A percentile compares a stretch with the other conserved stretches of the same genome.
Evolutionary conservation across 2,888 invertebrate genomes (phyloP).

Genomic region (Syritta pipiens): DNA sequence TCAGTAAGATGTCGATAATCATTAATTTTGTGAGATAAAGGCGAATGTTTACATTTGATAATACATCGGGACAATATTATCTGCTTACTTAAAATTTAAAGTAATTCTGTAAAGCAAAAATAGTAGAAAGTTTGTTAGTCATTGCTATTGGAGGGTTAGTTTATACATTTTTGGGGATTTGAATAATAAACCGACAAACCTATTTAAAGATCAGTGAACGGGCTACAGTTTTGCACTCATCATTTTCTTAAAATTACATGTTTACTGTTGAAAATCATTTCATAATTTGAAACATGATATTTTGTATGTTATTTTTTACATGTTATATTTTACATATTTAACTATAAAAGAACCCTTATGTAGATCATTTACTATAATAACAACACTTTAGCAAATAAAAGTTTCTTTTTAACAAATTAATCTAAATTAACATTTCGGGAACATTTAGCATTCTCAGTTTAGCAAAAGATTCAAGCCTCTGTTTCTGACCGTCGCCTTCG

Average conservation of each 20-base stretch:
- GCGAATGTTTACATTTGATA: slow-evolving; percentile 12
- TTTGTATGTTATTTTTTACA: too few species aligned
- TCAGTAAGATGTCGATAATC: slow-evolving; percentile 27
- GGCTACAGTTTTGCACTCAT: background rate
- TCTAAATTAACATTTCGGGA: slow-evolving; percentile 28
- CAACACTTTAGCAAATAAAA: slow-evolving; percentile 30
- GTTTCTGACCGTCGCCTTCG: slow-evolving; percentile 87
- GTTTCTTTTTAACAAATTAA: slow-evolving; percentile 7
- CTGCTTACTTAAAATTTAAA: too few species aligned
- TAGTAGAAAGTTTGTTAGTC: background rate
- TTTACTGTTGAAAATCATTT: slow-evolving; percentile 22
- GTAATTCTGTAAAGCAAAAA: slow-evolving; percentile 5
- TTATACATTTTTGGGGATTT: slow-evolving; percentile 42
- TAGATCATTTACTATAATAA: slow-evolving; percentile 29
- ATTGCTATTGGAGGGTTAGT: background rate
- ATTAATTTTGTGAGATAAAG: slow-evolving; percentile 20
- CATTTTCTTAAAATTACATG: too few species aligned
- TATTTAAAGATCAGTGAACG: slow-evolving; percentile 19
- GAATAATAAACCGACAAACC: slow-evolving; percentile 60
- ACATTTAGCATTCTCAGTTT: slow-evolving; percentile 36
- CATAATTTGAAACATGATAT: background rate
- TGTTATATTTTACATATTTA: slow-evolving; percentile 45
- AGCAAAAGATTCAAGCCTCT: slow-evolving; percentile 74
- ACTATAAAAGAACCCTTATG: slow-evolving; percentile 39
- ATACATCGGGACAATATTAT: background rate